Base-by-base conservation (phyloP, 2,113 vertebrate genomes). In the Silurus meridionalis region DNA sequence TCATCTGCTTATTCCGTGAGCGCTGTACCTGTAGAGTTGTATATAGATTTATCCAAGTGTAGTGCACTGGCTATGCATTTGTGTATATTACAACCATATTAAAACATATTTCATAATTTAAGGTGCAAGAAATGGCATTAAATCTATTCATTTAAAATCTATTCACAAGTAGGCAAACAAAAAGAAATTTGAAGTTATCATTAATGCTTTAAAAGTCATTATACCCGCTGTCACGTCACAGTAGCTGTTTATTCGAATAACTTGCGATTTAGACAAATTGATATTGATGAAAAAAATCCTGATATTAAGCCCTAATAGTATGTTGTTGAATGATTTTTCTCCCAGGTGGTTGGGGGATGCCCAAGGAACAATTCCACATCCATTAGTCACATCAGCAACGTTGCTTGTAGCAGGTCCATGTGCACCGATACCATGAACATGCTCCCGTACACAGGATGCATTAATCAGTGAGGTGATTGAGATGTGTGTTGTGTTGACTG, bases 1-100 rank as follows among this genome's bases (percentile, higher is more conserved):
- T 96, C 85, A 99, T 93, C 95, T 99, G 97, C 90, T 98, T 99
- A 93, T 99, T 99, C 93, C 97, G 96, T 89, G 98, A 99, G 91
- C 94, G 97, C 91, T 98, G 97, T 10, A 99, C 95, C 98, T 99
- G 90, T 3, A 88, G 21, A 60, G 71, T 55, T n/a, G 2, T 0
- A 55, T 21, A 63, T 21, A 25, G 0, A 80, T 13, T 61, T 21
- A 48, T 48, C 9, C 28, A 28, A 14, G 52, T 83, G 25, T 21
- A 46, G 25, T 71, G 37, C 21, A 83, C 25, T 37, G 52, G 15
- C 50, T 53, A 55, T 55, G 50, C 0, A 2, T 2, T 23, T 8
- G 19, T 80, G 17, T 9, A 69, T 57, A n/a, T 57, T 8, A 55
- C 52, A 55, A 19, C 3, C 46, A 37, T 37, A 37, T 37, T 37